phyloP scores from a whole-genome alignment of 2,797 vertebrate species.

The Pachyuromys duprasi region DNA sequence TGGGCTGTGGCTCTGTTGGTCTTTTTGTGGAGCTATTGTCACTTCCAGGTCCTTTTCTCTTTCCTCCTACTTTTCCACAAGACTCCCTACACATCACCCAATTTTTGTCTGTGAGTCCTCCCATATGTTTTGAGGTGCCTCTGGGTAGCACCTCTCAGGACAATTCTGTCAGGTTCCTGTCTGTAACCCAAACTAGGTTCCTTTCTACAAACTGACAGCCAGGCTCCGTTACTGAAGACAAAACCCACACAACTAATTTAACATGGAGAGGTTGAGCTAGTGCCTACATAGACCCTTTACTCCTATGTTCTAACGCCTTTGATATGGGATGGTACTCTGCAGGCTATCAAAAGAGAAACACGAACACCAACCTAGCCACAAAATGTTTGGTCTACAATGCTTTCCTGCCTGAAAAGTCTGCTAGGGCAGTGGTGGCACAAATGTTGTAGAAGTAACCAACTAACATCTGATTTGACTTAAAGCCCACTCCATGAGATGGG shows the following conservation, averaged over 20 bases:
- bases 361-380: not conserved
- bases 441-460: not conserved
- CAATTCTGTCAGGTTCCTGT: too few species aligned
- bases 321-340: not conserved
- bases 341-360: not conserved
- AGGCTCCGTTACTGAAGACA: not conserved
- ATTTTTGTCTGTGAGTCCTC: too few species aligned
- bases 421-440: not conserved
- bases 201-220: not conserved
- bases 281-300: not conserved
- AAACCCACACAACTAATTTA: not conserved
- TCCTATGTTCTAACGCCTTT: not conserved
- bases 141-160: too few species aligned
- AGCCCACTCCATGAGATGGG: not conserved
- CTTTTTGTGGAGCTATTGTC: too few species aligned
- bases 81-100: too few species aligned
- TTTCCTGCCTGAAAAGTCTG: not conserved
- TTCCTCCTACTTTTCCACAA: too few species aligned
- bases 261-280: not conserved
- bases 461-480: not conserved
- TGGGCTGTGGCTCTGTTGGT: too few species aligned
- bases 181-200: not conserved
- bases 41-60: too few species aligned
- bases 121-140: too few species aligned
- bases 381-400: not conserved